A percentile compares a stretch with the other conserved stretches of the same genome.
Evolutionary conservation across 2,888 invertebrate genomes (phyloP).

Genomic region (Drosophila sordidapex): DNA sequence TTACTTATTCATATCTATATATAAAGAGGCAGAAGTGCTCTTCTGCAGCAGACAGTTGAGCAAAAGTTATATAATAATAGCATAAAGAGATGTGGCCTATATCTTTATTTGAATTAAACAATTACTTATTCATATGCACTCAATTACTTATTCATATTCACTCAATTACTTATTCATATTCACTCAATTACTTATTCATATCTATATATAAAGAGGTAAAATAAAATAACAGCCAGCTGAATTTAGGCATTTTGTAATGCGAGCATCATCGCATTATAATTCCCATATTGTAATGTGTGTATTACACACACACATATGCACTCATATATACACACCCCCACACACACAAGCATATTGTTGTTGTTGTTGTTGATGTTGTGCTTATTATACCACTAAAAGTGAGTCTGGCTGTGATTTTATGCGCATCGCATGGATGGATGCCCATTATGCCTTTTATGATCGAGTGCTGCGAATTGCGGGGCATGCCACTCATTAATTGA

Average conservation of each 20-base stretch:
- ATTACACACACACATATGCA: background rate
- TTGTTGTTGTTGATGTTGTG: background rate
- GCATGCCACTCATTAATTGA: constrained; percentile 49
- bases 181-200: background rate
- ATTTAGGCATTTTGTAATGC: constrained; percentile 25
- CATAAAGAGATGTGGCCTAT: background rate
- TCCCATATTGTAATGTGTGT: background rate
- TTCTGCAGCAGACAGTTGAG: background rate
- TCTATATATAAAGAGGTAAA: background rate
- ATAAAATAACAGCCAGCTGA: background rate
- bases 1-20: background rate
- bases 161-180: background rate
- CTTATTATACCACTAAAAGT: background rate
- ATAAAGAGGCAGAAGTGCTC: background rate
- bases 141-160: background rate
- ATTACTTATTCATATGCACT: background rate
- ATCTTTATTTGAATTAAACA: background rate
- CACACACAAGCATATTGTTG: background rate
- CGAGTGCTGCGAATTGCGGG: constrained; percentile 25
- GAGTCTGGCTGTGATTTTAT: constrained; percentile 52
- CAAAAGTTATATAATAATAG: background rate
- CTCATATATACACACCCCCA: background rate
- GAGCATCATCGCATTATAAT: constrained; percentile 40
- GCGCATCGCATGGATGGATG: constrained; percentile 38
- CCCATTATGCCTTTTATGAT: constrained; percentile 56